Base-by-base conservation (phyloP, 1,140 invertebrate genomes). In the Penaeus vannamei region DNA sequence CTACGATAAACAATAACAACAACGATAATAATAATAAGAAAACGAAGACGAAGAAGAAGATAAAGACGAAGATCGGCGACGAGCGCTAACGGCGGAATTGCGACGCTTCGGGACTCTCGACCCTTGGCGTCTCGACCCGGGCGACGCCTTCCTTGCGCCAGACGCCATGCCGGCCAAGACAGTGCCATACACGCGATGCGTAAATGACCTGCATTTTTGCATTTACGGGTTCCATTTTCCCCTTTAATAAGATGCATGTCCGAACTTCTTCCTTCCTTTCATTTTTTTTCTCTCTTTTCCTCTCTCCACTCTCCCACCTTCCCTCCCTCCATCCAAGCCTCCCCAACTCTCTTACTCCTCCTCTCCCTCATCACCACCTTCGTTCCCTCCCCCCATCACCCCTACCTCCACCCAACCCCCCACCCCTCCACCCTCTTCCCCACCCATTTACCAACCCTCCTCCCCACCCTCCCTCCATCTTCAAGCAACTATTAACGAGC, bases 401-500 rank as follows among this genome's bases (percentile, higher is more conserved):
- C 23, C 42, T 69, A n/a, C 85, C 36, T 42, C 20, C 69, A 72
- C 46, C 23, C 84, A 19, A 23, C 46, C 72, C 66, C 83, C 59
- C 62, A 85, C 59, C 23, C 29, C 32, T 85, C 64, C 26, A 26
- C 46, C 42, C 26, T 69, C 36, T 66, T 42, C 53, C 69, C 77
- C 69, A 61, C 84, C 32, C 46, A 53, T 8, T 1, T 8, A 53
- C 3, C 46, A 2, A 12, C 14, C 46, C 46, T 53, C 84, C 76
- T 42, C 53, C 59, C 36, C 22, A 3, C 76, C 42, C 29, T 32
- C 53, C 69, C 46, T 72, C 36, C 84, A 26, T 36, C 69, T 85
- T 53, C 59, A 66, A 32, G 69, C 69, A 85, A 85, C 59, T 85
- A 85, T 77, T 85, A 85, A 85, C 77, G 84, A 79, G 77, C 84